These are phyloP conservation scores for Atta colombica DNA, from an alignment of 1,140 invertebrate genomes.

Conservation along the genomic window DNA sequence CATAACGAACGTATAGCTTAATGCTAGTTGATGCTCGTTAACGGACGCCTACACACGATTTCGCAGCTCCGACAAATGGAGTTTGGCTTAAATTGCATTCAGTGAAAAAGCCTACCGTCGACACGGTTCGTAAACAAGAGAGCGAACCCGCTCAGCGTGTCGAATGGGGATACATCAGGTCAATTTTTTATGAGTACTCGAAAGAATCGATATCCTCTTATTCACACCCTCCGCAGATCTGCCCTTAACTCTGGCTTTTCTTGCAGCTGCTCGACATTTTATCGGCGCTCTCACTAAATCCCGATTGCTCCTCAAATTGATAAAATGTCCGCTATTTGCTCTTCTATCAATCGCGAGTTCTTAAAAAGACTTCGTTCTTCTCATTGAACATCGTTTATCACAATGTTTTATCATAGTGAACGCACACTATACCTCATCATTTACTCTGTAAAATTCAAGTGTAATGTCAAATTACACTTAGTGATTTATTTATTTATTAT, in stretches of 20 bases:
- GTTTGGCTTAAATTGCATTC: background rate
- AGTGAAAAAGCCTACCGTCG: background rate
- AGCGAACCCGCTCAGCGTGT: background rate
- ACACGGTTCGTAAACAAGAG: background rate
- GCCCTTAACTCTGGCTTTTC: background rate
- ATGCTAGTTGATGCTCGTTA: constrained; percentile 38
- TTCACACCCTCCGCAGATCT: constrained; percentile 6
- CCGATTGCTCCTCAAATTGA: constrained; percentile 40
- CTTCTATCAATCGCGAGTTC: constrained; percentile 23
- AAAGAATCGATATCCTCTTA: constrained; percentile 24
- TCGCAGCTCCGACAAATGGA: constrained; percentile 18
- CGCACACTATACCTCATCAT: background rate
- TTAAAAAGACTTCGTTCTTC: constrained; percentile 12
- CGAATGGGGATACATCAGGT: constrained; percentile 35
- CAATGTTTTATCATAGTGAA: background rate
- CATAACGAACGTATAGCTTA: background rate
- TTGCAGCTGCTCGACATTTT: constrained; percentile 26
- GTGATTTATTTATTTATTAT: too few relatives aligned
- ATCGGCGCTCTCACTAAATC: constrained; percentile 41
- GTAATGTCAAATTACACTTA: too few relatives aligned
- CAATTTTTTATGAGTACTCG: constrained; percentile 28
- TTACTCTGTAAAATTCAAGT: too few relatives aligned
- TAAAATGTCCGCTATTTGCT: constrained; percentile 41
- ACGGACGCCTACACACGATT: constrained; percentile 26
- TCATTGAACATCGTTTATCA: constrained; percentile 14